Base-by-base conservation (phyloP, 2,113 vertebrate genomes). In the Prunella himalayana region DNA sequence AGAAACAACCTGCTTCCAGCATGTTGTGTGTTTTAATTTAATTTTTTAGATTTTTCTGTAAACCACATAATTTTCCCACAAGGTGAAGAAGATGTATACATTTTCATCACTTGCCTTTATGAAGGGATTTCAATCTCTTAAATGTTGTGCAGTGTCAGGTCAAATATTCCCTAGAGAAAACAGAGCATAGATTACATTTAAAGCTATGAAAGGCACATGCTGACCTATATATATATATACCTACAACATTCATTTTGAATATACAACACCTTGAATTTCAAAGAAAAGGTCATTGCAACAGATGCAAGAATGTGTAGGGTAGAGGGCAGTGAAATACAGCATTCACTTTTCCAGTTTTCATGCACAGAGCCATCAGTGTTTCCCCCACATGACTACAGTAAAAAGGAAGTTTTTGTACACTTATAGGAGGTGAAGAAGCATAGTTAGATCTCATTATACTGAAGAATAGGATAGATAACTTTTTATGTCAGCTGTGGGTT, bases 51-150 rank as follows among this genome's bases (percentile, higher is more conserved):
- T 94, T 92, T 92, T 93, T 82, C 84, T 94, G 45, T 95, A 95
- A 97, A 97, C 17, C 77, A 81, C 81, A 90, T 94, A 94, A 86
- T 92, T 95, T 97, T 91, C 50, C 91, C 75, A 95, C 88, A 96
- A 93, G 91, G 75, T 94, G 84, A 97, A 94, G 65, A 25, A 79
- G 79, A 68, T 31, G 16, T 49, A 69, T 93, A 94, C 72, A 95
- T 87, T 89, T 88, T 88, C 68, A 88, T 45, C 86, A 59, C 82
- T 90, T 90, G 53, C n/a, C 7, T 39, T 95, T 86, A 63, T 37
- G 47, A 81, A 59, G 49, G 33, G 70, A 75, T 82, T 95, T 95
- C 76, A 68, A 31, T 79, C 50, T 71, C 75, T 44, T 65, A 92
- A 96, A 87, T 87, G 93, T 90, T 90, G 30, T 30, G 30, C n/a